Evolutionary conservation across 2,888 invertebrate genomes (phyloP).

Genomic region (Agapostemon virescens): DNA sequence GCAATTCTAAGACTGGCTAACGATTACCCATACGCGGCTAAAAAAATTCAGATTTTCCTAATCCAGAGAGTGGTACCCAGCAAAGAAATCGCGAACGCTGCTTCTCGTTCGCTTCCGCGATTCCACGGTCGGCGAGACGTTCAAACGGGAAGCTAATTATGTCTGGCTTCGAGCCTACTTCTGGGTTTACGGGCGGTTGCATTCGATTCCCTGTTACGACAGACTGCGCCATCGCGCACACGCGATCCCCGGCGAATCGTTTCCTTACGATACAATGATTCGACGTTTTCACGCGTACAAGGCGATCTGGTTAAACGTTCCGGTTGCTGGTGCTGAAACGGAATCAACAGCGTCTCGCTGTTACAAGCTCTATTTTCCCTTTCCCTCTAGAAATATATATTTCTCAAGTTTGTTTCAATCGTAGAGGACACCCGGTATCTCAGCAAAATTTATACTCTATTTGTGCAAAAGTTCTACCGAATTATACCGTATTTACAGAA

Average conservation of each 20-base stretch:
- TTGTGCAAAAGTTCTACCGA: no score
- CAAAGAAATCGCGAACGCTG: not conserved
- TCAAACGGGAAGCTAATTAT: not conserved
- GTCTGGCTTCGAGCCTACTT: not conserved
- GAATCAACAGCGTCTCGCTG: not conserved
- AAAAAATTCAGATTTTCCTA: not conserved
- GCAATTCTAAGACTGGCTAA: no score
- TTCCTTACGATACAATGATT: not conserved
- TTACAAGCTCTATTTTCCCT: no score
- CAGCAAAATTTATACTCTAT: no score
- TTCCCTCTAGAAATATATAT: no score
- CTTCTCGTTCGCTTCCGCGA: slow-evolving; percentile 7
- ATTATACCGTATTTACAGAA: no score
- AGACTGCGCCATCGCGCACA: not conserved
- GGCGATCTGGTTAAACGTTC: not conserved
- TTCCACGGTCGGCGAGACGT: not conserved
- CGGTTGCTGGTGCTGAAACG: not conserved
- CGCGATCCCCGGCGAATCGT: slow-evolving; percentile 8
- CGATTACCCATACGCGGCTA: not conserved
- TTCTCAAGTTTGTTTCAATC: no score
- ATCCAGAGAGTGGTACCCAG: not conserved
- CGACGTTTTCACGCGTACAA: not conserved
- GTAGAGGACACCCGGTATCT: no score
- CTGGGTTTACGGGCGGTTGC: not conserved
- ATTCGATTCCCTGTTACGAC: not conserved